Base-by-base conservation (phyloP, 2,797 vertebrate species). In the Cirrhinus mrigala region DNA sequence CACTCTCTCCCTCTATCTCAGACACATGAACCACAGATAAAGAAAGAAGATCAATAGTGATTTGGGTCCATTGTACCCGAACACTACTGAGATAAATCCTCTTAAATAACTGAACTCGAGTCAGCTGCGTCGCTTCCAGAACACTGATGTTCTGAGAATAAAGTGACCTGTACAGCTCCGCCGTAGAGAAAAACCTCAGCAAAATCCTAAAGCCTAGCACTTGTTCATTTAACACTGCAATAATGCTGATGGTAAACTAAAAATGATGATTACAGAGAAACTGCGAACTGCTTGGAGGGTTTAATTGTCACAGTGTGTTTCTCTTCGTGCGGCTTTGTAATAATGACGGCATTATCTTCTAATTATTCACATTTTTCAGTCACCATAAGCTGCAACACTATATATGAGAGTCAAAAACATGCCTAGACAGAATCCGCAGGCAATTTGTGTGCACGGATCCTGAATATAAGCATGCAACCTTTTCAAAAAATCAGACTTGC, bases 401-500 rank as follows among this genome's bases (percentile, higher is more conserved):
- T 24, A 29, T 44, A 20, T 81, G 48, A 81, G 20, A 48, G 54
- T 54, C 70, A 76, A 74, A n/a, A 56, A 50, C 46, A 48, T 3
- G 4, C 33, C 33, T 46, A 79, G 29, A 76, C 74, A 56, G 14
- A 46, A 33, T 46, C n/a, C 64, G 8, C 2, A 46, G 56, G 56
- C 24, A 11, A 52, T 54, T 37, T 75, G 29, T 14, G 27, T 18
- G 24, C 0, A 54, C 16, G 29, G 24, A 74, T 54, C 24, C 70
- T 29, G 20, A 29, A 58, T n/a, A 29, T 33, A 40, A 9, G 16
- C 29, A 83, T 71, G n/a, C 50, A 81, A 81, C 11, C 29, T 29
- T 46, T 84, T 84, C 52, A 82, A 46, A 76, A 85, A 6, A 80
- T 14, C 11, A 24, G 6, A 90, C 95, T 96, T 95, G 94, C 98